Conservation (phyloP, 2,113 vertebrate genomes). For the Oceanites oceanicus region DNA sequence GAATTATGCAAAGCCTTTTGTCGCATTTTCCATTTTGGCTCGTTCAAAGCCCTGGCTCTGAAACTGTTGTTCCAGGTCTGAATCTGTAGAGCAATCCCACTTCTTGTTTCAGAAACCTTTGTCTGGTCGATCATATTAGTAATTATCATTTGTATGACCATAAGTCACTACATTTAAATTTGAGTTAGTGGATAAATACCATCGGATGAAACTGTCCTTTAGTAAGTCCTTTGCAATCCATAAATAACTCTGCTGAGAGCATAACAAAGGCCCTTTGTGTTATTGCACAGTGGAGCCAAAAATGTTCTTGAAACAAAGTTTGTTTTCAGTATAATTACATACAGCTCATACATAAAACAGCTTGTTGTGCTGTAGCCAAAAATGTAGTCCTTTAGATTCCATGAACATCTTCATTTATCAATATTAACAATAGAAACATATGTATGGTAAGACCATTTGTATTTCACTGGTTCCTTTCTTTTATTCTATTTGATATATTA, state of each 20-base stretch:
- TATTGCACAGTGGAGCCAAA: conserved; percentile 48
- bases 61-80: neutral
- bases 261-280: conserved; percentile 45
- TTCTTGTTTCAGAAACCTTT: conserved; percentile 17
- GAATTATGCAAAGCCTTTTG: conserved; percentile 44
- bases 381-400: neutral
- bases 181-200: neutral
- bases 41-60: neutral
- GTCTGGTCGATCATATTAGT: neutral
- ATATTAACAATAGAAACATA: neutral
- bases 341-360: conserved; percentile 49
- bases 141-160: neutral
- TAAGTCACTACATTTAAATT: conserved; percentile 1
- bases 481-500: neutral
- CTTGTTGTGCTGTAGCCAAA: neutral
- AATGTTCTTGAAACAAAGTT: conserved; percentile 57
- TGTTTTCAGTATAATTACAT: conserved; percentile 46
- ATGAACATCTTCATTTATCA: neutral
- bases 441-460: neutral
- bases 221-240: neutral
- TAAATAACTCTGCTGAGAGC: conserved; percentile 30
- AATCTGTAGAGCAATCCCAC: neutral
- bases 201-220: conserved; percentile 20
- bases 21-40: neutral
- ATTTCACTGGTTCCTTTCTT: neutral